These are phyloP conservation scores for Semnornis frantzii DNA, from an alignment of 2,113 vertebrate genomes.

Conservation along the genomic window DNA sequence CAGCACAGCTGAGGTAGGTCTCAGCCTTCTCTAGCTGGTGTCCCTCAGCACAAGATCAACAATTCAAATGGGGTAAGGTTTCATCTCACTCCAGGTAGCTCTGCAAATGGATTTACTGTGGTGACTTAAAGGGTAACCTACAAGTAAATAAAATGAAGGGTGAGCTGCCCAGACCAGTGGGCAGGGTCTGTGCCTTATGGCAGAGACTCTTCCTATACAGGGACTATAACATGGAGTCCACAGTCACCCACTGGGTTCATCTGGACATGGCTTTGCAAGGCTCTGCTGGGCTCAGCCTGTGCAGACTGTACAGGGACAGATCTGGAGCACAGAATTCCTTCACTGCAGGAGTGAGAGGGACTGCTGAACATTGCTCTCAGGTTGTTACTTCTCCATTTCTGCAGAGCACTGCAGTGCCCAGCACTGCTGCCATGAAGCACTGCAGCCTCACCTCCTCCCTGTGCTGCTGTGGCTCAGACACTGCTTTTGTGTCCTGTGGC, in stretches of 20 bases:
- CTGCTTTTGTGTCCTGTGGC: background rate
- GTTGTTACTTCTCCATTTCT: background rate
- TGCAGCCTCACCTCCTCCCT: background rate
- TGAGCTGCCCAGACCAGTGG: background rate
- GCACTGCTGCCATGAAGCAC: background rate
- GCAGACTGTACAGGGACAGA: background rate
- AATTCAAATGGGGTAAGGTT: background rate
- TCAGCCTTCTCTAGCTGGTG: background rate
- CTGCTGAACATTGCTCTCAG: background rate
- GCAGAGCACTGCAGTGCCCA: background rate
- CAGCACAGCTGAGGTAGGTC: background rate
- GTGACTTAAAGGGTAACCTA: background rate
- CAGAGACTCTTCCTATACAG: background rate
- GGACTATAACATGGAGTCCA: background rate
- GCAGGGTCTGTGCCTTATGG: background rate
- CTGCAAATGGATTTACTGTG: background rate
- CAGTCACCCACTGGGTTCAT: background rate
- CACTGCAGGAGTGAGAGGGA: background rate
- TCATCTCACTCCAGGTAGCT: background rate
- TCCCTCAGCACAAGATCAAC: background rate
- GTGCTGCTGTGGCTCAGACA: background rate
- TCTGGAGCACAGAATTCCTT: background rate
- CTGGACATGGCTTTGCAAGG: accelerated
- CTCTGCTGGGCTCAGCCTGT: background rate
- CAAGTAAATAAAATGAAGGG: background rate